Evolutionary conservation across 2,888 invertebrate genomes (phyloP).

Genomic region (Synanthedon formicaeformis): DNA sequence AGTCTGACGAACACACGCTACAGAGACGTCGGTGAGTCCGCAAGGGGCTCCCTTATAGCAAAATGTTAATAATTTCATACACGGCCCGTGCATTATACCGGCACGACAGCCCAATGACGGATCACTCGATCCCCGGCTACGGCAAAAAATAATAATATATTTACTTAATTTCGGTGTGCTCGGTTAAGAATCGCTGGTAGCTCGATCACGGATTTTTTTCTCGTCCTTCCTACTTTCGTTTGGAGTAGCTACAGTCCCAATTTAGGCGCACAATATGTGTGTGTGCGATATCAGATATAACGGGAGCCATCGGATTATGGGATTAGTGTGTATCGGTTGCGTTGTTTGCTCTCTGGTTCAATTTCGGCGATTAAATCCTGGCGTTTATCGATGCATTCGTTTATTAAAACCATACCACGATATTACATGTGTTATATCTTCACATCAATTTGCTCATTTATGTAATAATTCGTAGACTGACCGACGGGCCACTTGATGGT

Average conservation of each 20-base stretch:
- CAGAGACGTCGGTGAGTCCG: not conserved
- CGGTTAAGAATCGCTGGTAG: not conserved
- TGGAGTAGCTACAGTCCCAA: no score
- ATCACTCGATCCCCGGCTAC: constrained; percentile 16
- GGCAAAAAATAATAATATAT: constrained; percentile 1
- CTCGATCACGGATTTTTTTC: no score
- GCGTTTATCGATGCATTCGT: constrained; percentile 1
- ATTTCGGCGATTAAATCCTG: constrained; percentile 22
- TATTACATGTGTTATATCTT: no score
- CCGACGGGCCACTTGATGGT: no score
- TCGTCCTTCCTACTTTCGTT: no score
- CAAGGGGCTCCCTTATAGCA: not conserved
- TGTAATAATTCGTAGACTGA: no score
- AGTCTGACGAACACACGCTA: not conserved
- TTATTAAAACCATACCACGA: not conserved
- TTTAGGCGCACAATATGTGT: no score
- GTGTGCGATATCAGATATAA: constrained; percentile 1
- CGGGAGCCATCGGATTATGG: constrained; percentile 37
- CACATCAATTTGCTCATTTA: no score
- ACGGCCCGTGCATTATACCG: constrained; percentile 39
- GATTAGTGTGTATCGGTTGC: constrained; percentile 32
- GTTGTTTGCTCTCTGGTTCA: constrained; percentile 41
- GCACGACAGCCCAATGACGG: constrained; percentile 31
- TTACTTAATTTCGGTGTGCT: not conserved
- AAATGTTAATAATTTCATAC: constrained; percentile 39